phyloP scores from a whole-genome alignment of 2,888 invertebrate species.

The Thecophora atra region DNA sequence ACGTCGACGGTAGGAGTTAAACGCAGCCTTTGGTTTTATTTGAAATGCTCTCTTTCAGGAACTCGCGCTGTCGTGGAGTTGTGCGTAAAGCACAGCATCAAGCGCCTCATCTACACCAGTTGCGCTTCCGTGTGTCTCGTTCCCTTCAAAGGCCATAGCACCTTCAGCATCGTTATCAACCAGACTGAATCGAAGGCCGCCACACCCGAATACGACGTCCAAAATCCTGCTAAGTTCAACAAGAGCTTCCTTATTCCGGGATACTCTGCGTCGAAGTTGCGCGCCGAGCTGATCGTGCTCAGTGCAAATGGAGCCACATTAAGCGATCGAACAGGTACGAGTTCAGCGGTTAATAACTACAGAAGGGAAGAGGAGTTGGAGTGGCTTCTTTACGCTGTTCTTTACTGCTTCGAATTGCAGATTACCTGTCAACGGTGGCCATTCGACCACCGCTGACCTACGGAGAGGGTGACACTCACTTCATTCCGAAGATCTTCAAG shows the following conservation, averaged over 20 bases:
- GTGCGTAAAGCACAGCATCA: slow-evolving; percentile 68
- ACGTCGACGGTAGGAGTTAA: slow-evolving; percentile 68
- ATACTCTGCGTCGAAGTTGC: slow-evolving; percentile 71
- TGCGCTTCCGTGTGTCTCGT: slow-evolving; percentile 69
- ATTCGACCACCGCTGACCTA: slow-evolving; percentile 72
- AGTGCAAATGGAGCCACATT: slow-evolving; percentile 67
- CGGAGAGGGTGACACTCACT: slow-evolving; percentile 72
- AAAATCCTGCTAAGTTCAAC: slow-evolving; percentile 57
- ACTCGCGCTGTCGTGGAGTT: slow-evolving; percentile 70
- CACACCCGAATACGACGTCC: slow-evolving; percentile 63
- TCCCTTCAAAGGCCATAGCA: slow-evolving; percentile 67
- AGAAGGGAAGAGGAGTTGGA: too few species aligned
- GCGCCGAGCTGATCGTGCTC: slow-evolving; percentile 70
- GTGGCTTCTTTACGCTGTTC: too few species aligned
- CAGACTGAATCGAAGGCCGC: slow-evolving; percentile 68
- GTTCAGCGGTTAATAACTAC: too few species aligned
- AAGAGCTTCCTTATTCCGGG: slow-evolving; percentile 70
- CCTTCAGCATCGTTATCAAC: slow-evolving; percentile 68
- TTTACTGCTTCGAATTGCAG: slow-evolving; percentile 45
- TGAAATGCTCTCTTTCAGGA: slow-evolving; percentile 60
- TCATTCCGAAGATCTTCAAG: slow-evolving; percentile 68
- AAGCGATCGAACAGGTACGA: slow-evolving; percentile 66
- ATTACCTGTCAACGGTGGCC: slow-evolving; percentile 68
- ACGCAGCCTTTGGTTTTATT: not conserved
- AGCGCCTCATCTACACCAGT: slow-evolving; percentile 71